These are phyloP conservation scores for Rhynchomys soricoides DNA, from an alignment of 2,113 vertebrate genomes.

Conservation along the genomic window DNA sequence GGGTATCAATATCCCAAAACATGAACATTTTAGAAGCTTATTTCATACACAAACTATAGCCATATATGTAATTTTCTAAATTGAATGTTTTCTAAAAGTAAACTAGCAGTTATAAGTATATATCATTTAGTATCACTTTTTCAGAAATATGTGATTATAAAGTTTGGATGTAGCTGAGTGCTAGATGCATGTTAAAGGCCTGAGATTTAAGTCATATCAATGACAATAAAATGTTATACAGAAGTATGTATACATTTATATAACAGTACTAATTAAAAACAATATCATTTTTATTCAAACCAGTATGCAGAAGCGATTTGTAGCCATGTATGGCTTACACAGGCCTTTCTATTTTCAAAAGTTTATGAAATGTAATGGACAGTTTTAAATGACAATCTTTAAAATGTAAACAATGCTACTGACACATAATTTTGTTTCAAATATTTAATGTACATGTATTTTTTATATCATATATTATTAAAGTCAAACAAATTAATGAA, in stretches of 20 bases:
- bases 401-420: background rate
- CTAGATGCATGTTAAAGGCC: background rate
- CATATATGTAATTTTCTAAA: background rate
- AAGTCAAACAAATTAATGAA: background rate
- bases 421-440: background rate
- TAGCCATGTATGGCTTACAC: background rate
- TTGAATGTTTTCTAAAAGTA: background rate
- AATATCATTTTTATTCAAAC: background rate
- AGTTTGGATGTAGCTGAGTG: background rate
- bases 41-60: background rate
- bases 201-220: background rate
- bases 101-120: background rate
- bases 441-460: background rate
- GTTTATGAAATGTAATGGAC: background rate
- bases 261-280: background rate
- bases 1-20: background rate
- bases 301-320: fast-evolving
- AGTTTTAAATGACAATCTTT: background rate
- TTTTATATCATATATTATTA: background rate
- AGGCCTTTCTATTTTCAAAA: background rate
- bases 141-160: background rate
- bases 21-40: background rate
- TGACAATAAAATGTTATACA: background rate
- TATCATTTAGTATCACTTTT: background rate
- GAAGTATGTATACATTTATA: background rate